Conservation (phyloP, 2,888 invertebrate species). For the Odontocolon sp. region DNA sequence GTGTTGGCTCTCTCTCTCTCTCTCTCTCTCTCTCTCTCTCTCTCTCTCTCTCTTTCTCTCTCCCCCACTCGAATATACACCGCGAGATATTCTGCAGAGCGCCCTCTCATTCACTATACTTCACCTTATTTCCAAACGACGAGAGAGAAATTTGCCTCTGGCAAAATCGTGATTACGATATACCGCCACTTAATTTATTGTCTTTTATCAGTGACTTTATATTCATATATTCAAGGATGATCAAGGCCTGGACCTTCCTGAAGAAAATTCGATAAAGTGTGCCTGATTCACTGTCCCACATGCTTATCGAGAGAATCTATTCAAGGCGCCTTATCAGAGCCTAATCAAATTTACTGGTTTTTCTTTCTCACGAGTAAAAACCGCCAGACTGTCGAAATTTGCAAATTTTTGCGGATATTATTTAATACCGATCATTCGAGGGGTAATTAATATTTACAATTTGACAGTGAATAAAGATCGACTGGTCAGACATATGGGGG, state of each 20-base stretch:
- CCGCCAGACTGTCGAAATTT: neutral
- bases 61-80: neutral
- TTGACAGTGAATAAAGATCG: slow-evolving; percentile 12
- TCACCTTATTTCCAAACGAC: slow-evolving; percentile 42
- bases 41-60: neutral
- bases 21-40: neutral
- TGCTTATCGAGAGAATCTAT: no score
- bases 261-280: no score
- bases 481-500: slow-evolving; percentile 8
- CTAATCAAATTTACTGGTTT: no score
- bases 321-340: no score
- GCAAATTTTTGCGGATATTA: neutral
- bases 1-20: neutral
- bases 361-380: slow-evolving; percentile 6
- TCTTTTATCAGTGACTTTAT: slow-evolving; percentile 43
- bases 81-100: neutral
- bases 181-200: slow-evolving; percentile 23
- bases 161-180: slow-evolving; percentile 40
- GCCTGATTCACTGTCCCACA: no score
- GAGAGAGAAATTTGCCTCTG: slow-evolving; percentile 22
- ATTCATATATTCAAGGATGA: slow-evolving; percentile 26
- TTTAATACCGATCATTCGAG: slow-evolving; percentile 10
- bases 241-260: no score
- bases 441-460: slow-evolving; percentile 41
- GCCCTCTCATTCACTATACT: slow-evolving; percentile 29